Evolutionary conservation across 2,113 vertebrate genomes (phyloP).

Genomic region (Embiotoca jacksoni): DNA sequence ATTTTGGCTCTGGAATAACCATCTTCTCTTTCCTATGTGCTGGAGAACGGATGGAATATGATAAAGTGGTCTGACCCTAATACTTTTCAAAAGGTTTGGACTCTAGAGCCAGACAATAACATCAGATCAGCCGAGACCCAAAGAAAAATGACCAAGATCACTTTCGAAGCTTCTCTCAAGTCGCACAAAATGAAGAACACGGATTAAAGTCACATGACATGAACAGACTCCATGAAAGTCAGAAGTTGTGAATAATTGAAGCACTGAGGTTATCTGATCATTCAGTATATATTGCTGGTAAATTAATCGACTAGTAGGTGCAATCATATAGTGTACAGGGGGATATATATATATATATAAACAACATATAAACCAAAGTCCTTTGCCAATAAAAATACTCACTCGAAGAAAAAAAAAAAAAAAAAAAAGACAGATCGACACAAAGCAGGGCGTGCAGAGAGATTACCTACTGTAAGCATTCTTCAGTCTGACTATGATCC

Average conservation of each 20-base stretch:
- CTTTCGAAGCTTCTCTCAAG: no score
- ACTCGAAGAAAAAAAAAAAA: neutral
- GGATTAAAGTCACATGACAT: neutral
- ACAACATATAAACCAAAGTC: neutral
- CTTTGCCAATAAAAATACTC: constrained; percentile 11
- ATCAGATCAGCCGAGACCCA: no score
- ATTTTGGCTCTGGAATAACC: neutral
- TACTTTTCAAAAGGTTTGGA: constrained; percentile 1
- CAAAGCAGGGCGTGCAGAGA: constrained; percentile 26
- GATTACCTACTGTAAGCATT: constrained; percentile 20
- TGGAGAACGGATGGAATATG: constrained; percentile 13
- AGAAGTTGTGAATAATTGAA: no score
- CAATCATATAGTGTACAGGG: neutral
- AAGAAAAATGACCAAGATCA: no score
- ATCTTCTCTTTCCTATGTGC: neutral
- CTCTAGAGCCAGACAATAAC: no score
- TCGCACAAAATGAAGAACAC: neutral
- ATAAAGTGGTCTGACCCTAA: constrained; percentile 8
- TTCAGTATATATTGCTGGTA: no score
- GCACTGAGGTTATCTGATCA: no score
- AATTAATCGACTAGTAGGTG: neutral
- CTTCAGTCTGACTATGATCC: constrained; percentile 29
- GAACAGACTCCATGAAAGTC: no score
- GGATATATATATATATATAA: no score
- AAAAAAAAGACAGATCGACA: neutral